phyloP scores from a whole-genome alignment of 2,888 invertebrate genomes.

The Cynaeus angustus region DNA sequence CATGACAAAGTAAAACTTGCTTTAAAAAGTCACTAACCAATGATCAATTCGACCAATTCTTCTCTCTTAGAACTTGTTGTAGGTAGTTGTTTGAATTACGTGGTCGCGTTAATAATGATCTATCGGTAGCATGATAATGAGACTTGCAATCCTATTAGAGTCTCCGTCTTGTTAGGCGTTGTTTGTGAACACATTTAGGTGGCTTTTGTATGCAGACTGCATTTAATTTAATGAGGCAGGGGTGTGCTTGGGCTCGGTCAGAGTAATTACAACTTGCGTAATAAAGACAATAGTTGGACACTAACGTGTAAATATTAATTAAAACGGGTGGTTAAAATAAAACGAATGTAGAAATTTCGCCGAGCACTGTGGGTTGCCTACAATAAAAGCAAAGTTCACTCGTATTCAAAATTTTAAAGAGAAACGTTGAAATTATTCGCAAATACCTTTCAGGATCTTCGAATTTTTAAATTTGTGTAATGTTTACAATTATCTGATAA shows the following conservation, averaged over 20 bases:
- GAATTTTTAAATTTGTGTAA: no score
- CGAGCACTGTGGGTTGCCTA: not conserved
- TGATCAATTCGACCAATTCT: not conserved
- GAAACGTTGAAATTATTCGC: no score
- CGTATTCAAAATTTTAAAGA: no score
- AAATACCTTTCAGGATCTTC: no score
- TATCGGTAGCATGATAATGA: slow-evolving; percentile 46
- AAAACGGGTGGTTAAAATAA: not conserved
- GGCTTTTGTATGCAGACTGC: slow-evolving; percentile 44
- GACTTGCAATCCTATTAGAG: slow-evolving; percentile 46
- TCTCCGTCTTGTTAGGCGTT: slow-evolving; percentile 40
- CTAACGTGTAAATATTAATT: not conserved
- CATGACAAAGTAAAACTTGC: slow-evolving; percentile 21
- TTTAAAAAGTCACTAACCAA: slow-evolving; percentile 3
- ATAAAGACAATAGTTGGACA: slow-evolving; percentile 4
- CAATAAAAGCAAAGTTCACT: not conserved
- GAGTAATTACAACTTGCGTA: slow-evolving; percentile 30
- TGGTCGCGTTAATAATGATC: slow-evolving; percentile 42
- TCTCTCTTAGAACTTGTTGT: slow-evolving; percentile 22
- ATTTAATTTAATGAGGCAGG: slow-evolving; percentile 42
- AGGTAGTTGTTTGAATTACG: slow-evolving; percentile 40
- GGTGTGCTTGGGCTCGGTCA: slow-evolving; percentile 40
- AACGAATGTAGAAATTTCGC: not conserved
- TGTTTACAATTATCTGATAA: no score
- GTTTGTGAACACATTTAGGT: slow-evolving; percentile 43